Base-by-base conservation (phyloP, 2,888 invertebrate species). In the Tanypteryx hageni region DNA sequence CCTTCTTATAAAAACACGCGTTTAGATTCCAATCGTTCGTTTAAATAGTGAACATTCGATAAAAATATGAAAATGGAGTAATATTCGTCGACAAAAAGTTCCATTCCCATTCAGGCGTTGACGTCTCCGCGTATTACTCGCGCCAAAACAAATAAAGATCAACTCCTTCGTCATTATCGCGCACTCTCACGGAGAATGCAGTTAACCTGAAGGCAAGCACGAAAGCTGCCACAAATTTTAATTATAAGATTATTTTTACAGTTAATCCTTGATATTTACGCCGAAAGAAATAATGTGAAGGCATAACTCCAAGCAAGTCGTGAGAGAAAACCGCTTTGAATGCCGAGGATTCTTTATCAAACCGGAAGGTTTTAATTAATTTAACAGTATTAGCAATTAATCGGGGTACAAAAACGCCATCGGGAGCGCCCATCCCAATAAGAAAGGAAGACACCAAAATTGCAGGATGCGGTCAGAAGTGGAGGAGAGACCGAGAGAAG, bases 361-460 rank as follows among this genome's bases (percentile, higher is more conserved):
- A 27, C 5, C 27, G 22, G 76, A 27, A 8, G 11, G 22, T 76
- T 76, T 76, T 76, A 76, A 76, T 76, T 76, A 76, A 76, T 10
- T 7, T 13, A 13, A 11, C 76, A n/a, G 13, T 76, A n/a, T 76
- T 76, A 76, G 10, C 76, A 11, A 76, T n/a, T 76, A n/a, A 76
- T 76, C 76, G n/a, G 14, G 7, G 76, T 27, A 76, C 76, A 76
- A 22, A 76, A 22, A 0, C 22, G 7, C 10, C 44, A 44, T 44
- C 44, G 44, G 44, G 44, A 44, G 44, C 44, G 5, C 7, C n/a
- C 68, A 68, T 68, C 68, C 22, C 68, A 27, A 8, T 13, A 22
- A 27, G 76, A 22, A 27, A 76, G 76, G 76, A 76, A 76, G 76
- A 76, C 22, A 27, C 22, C 76, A 76, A 76, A 76, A 76, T 76